Evolutionary conservation across 2,888 invertebrate species (phyloP).

Genomic region (Ligdia adustata): DNA sequence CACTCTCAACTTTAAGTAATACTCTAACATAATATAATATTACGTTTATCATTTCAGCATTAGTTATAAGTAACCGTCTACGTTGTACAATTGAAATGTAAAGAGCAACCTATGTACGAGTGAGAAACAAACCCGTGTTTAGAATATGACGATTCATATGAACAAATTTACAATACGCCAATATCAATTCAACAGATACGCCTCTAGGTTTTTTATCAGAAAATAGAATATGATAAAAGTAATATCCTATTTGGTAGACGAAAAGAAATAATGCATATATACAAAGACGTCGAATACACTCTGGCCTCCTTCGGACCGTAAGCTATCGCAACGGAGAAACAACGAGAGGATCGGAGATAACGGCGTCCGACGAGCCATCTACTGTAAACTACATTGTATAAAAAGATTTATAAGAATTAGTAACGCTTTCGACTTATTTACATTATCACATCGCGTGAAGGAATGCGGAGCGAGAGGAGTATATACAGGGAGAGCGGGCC

Average conservation of each 20-base stretch:
- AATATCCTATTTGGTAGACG: neutral
- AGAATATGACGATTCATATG: too few relatives aligned
- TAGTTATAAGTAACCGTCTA: neutral
- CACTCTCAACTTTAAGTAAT: constrained; percentile 48
- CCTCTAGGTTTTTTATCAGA: neutral
- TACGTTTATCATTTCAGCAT: constrained; percentile 5
- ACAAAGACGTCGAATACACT: neutral
- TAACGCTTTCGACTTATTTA: constrained; percentile 58
- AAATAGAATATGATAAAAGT: too few relatives aligned
- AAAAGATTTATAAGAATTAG: constrained; percentile 61
- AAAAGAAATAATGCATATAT: neutral
- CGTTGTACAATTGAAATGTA: constrained; percentile 9
- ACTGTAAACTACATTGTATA: constrained; percentile 57
- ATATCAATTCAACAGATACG: too few relatives aligned
- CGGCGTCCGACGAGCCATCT: constrained; percentile 31
- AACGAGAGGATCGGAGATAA: too few relatives aligned
- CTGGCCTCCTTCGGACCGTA: too few relatives aligned
- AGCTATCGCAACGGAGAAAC: too few relatives aligned
- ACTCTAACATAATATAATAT: constrained; percentile 39
- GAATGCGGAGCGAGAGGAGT: constrained; percentile 43
- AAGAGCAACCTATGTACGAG: constrained; percentile 17
- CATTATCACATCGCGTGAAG: constrained; percentile 68
- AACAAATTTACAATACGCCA: too few relatives aligned
- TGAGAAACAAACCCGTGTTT: too few relatives aligned
- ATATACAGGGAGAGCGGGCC: constrained; percentile 34